Evolutionary conservation across 1,140 invertebrate species (phyloP).

Genomic region (Rhynchophorus ferrugineus): DNA sequence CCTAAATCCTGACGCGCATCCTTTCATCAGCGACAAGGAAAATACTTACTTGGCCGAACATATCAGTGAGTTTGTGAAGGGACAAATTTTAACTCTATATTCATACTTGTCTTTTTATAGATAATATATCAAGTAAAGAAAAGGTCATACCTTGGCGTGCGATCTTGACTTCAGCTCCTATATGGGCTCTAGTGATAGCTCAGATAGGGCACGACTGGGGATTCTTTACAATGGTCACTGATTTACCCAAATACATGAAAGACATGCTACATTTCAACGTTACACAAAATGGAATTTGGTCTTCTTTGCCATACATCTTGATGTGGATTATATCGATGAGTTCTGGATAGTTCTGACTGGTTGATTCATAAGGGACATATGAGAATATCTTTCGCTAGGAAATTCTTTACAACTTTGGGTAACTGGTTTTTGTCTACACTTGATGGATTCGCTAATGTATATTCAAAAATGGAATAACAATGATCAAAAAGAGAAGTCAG

Average conservation of each 20-base stretch:
- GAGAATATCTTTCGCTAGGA: slow-evolving; percentile 54
- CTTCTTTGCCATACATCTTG: slow-evolving; percentile 60
- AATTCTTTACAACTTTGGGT: slow-evolving; percentile 67
- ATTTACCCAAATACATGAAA: slow-evolving; percentile 88
- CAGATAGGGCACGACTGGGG: slow-evolving; percentile 87
- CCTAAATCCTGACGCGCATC: slow-evolving; percentile 72
- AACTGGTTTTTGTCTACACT: slow-evolving; percentile 62
- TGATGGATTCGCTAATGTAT: slow-evolving; percentile 63
- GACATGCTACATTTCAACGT: slow-evolving; percentile 80
- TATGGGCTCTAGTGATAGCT: slow-evolving; percentile 66
- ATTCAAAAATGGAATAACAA: slow-evolving; percentile 46
- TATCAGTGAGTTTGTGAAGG: slow-evolving; percentile 41
- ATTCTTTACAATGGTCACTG: slow-evolving; percentile 88
- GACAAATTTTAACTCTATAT: background rate
- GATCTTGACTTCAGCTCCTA: slow-evolving; percentile 65
- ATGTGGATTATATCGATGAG: slow-evolving; percentile 67
- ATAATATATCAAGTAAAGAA: slow-evolving; percentile 23
- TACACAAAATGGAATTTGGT: slow-evolving; percentile 58
- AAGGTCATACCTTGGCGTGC: slow-evolving; percentile 54
- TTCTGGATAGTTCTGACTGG: slow-evolving; percentile 60
- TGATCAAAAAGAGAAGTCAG: slow-evolving; percentile 14
- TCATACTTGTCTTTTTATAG: slow-evolving; percentile 18
- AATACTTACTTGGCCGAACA: slow-evolving; percentile 62
- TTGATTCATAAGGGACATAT: slow-evolving; percentile 52
- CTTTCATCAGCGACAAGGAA: slow-evolving; percentile 74